Evolutionary conservation across 2,797 vertebrate genomes (phyloP).

Genomic region (Sebastes iracundus): DNA sequence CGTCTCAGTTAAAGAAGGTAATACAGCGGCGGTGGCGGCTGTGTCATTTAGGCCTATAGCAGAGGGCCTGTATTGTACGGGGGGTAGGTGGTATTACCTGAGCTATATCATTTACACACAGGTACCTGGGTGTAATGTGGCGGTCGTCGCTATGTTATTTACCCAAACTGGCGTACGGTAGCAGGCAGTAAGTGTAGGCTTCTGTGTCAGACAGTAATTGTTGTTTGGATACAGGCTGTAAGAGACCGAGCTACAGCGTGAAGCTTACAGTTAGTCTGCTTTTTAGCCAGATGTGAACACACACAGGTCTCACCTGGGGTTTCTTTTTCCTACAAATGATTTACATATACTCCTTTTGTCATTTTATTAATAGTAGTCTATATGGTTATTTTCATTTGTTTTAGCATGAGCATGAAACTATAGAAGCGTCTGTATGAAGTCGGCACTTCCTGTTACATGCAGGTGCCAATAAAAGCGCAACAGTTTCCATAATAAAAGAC

Average conservation of each 20-base stretch:
- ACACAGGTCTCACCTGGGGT: not conserved
- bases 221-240: slow-evolving; percentile 67
- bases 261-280: slow-evolving; percentile 53
- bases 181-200: slow-evolving; percentile 66
- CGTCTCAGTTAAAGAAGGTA: slow-evolving; percentile 36
- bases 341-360: not conserved
- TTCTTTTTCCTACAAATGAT: not conserved
- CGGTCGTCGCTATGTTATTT: slow-evolving; percentile 57
- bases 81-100: slow-evolving; percentile 16
- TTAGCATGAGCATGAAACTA: not conserved
- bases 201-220: slow-evolving; percentile 77
- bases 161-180: slow-evolving; percentile 39
- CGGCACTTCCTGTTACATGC: not conserved
- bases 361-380: not conserved
- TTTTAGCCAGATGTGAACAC: slow-evolving; percentile 31
- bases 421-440: not conserved
- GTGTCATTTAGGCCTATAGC: slow-evolving; percentile 44
- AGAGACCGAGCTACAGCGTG: slow-evolving; percentile 27
- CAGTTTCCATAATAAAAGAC: not conserved
- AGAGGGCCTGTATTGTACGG: not conserved
- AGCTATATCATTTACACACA: slow-evolving; percentile 59
- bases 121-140: slow-evolving; percentile 37
- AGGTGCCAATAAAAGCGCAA: not conserved
- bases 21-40: not conserved
- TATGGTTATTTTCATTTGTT: not conserved